These are phyloP conservation scores for Hololepta plana DNA, from an alignment of 2,888 invertebrate species.

Conservation along the genomic window DNA sequence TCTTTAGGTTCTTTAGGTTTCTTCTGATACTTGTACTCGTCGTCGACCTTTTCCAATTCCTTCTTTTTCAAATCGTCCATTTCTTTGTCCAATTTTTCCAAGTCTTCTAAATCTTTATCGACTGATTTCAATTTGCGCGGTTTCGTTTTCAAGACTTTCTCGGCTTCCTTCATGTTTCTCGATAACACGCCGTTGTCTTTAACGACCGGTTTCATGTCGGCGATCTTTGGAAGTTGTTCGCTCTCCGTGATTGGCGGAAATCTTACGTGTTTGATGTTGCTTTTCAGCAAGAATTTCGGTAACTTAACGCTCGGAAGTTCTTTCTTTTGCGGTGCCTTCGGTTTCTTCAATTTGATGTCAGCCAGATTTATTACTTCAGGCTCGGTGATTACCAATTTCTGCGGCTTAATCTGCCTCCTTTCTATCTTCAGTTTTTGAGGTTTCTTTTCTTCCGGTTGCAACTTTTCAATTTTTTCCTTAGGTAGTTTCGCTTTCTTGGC, in stretches of 20 bases:
- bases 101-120: conserved; percentile 20
- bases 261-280: conserved; percentile 39
- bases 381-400: conserved; percentile 37
- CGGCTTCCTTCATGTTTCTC: conserved; percentile 26
- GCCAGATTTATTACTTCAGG: conserved; percentile 16
- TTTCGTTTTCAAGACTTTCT: conserved; percentile 34
- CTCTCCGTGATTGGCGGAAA: conserved; percentile 23
- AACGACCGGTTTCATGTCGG: conserved; percentile 27
- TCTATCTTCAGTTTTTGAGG: conserved; percentile 16
- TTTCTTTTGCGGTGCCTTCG: conserved; percentile 18
- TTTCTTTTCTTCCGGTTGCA: no score
- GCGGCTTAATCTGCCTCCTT: conserved; percentile 35
- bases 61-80: conserved; percentile 18
- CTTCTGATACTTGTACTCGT: conserved; percentile 15
- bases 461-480: conserved; percentile 23
- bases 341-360: conserved; percentile 16
- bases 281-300: conserved; percentile 51
- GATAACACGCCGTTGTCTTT: conserved; percentile 49
- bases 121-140: conserved; percentile 17
- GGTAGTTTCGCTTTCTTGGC: conserved; percentile 12
- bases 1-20: conserved; percentile 11
- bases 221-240: conserved; percentile 18
- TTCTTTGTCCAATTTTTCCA: conserved; percentile 18
- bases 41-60: conserved; percentile 14
- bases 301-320: conserved; percentile 24